phyloP scores from a whole-genome alignment of 2,888 invertebrate species.

The Stenolophus ochropezus region DNA sequence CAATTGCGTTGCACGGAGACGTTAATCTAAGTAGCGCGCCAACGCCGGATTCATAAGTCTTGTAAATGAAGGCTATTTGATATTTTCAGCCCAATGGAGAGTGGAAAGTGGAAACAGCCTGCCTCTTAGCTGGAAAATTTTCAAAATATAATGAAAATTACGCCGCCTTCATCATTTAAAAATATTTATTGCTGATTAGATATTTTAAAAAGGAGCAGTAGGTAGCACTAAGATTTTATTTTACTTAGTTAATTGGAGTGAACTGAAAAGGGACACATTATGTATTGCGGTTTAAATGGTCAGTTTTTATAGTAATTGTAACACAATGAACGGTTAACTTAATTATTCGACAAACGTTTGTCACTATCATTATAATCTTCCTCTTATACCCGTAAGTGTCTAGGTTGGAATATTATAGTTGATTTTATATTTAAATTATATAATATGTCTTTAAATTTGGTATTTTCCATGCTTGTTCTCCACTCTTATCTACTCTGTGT shows the following conservation, averaged over 20 bases:
- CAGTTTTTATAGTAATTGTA: no score
- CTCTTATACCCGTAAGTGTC: no score
- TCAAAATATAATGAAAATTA: not conserved
- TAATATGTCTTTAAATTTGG: no score
- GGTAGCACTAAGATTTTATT: not conserved
- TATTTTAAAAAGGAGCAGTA: not conserved
- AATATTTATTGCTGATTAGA: not conserved
- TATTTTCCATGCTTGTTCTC: no score
- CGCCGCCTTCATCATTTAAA: not conserved
- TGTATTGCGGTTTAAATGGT: no score
- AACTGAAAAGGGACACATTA: not conserved
- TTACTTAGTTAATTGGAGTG: not conserved
- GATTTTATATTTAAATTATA: no score
- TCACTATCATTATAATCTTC: no score
- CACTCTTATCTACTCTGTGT: no score
- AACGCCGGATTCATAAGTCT: conserved; percentile 11
- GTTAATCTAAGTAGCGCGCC: conserved; percentile 16
- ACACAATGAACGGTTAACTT: no score
- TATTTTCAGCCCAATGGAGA: not conserved
- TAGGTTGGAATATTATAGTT: no score
- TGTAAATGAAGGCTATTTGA: conserved; percentile 19
- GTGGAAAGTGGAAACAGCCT: not conserved
- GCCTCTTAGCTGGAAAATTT: not conserved
- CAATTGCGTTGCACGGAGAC: conserved; percentile 39
- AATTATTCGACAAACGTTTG: no score